A percentile compares a stretch with the other conserved stretches of the same genome.
phyloP scores from a whole-genome alignment of 1,140 invertebrate genomes.

The Cyphomyrmex costatus region DNA sequence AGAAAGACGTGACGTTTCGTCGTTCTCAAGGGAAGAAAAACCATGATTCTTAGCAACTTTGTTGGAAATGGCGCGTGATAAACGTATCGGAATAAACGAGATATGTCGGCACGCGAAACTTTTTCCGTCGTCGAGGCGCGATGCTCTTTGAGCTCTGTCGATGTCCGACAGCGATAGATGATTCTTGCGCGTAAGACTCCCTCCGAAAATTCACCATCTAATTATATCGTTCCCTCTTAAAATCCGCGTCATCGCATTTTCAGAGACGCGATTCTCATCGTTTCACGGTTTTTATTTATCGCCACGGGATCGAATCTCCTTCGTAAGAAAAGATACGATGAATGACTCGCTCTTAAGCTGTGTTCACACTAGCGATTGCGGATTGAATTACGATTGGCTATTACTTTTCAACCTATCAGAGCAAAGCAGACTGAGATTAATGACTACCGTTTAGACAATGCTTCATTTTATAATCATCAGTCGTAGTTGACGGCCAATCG shows the following conservation, averaged over 20 bases:
- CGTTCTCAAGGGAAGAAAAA: neutral
- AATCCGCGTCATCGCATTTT: constrained; percentile 34
- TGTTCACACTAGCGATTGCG: neutral
- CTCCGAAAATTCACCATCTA: constrained; percentile 20
- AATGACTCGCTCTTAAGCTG: neutral
- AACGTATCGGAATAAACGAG: neutral
- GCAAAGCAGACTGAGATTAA: constrained; percentile 1
- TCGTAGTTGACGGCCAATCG: neutral
- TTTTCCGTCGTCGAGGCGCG: neutral
- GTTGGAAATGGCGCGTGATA: neutral
- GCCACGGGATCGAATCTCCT: constrained; percentile 38
- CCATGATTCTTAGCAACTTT: neutral
- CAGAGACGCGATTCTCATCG: neutral
- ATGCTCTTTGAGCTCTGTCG: constrained; percentile 31
- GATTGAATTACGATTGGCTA: neutral
- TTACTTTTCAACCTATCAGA: neutral
- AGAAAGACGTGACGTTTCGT: neutral
- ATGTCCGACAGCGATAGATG: constrained; percentile 18
- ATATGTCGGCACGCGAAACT: neutral
- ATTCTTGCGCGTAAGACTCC: neutral
- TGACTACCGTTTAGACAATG: neutral
- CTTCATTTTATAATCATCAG: neutral
- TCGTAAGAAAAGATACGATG: constrained; percentile 15
- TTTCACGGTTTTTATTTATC: constrained; percentile 32
- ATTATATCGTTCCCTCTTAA: constrained; percentile 39